Percentiles rank a stretch among this genome's conserved stretches.
Evolutionary conservation across 2,113 vertebrate species (phyloP).

Genomic region (Protobothrops mucrosquamatus): DNA sequence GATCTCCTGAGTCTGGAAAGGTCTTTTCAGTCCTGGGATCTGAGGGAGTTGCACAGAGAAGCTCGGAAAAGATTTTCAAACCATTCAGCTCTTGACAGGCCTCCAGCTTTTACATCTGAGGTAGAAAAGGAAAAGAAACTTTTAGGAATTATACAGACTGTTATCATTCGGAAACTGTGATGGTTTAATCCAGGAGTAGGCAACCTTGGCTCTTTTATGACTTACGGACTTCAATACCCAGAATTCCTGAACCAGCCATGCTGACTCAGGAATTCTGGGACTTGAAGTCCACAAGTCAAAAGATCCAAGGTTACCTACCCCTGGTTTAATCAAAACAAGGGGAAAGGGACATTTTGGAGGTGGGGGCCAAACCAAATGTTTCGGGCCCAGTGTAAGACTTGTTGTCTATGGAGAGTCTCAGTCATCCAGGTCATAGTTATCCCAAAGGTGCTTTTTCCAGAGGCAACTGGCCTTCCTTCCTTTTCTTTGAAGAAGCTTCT

Average conservation of each 20-base stretch:
- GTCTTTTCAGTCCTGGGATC: neutral
- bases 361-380: neutral
- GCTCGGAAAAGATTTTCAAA: neutral
- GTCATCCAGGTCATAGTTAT: too few relatives aligned
- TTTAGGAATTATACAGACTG: neutral
- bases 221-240: too few relatives aligned
- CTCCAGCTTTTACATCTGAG: neutral
- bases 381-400: neutral
- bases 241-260: too few relatives aligned
- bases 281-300: too few relatives aligned
- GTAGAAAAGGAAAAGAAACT: neutral
- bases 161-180: neutral
- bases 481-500: too few relatives aligned
- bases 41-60: neutral
- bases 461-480: too few relatives aligned
- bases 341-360: neutral
- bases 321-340: neutral
- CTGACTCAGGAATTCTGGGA: too few relatives aligned
- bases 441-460: too few relatives aligned
- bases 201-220: too few relatives aligned
- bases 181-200: neutral
- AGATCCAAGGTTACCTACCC: too few relatives aligned
- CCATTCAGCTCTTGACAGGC: neutral
- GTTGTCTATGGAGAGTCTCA: neutral
- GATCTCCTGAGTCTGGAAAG: neutral